phyloP scores from a whole-genome alignment of 1,140 invertebrate genomes.

The Radopholus similis region DNA sequence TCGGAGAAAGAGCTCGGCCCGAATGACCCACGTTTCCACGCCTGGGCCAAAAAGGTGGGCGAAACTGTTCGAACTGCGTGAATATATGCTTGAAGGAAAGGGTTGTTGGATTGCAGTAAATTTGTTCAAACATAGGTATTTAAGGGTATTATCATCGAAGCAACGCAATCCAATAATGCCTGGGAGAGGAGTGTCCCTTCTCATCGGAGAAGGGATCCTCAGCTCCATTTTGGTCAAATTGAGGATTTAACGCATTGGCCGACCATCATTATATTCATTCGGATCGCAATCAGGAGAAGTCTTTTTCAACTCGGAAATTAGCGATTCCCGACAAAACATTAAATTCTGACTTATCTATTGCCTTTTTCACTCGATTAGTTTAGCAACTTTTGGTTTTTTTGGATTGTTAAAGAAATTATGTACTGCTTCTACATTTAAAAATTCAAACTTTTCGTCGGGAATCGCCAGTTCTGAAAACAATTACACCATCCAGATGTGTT shows the following conservation, averaged over 20 bases:
- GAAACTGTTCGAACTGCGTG: too few species aligned
- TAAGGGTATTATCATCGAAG: neutral
- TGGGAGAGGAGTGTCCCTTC: neutral
- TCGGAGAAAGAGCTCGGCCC: conserved; percentile 23
- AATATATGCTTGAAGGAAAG: too few species aligned
- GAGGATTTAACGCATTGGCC: neutral
- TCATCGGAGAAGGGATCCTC: neutral
- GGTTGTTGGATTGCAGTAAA: neutral
- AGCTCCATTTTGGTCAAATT: neutral
- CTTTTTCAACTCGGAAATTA: neutral
- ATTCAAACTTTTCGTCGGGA: neutral
- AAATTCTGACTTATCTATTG: too few species aligned
- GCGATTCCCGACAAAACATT: too few species aligned
- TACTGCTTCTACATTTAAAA: neutral
- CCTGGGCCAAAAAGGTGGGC: conserved; percentile 28
- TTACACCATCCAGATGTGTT: neutral
- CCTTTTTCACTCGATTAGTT: too few species aligned
- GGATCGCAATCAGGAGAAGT: neutral
- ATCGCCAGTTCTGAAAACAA: neutral
- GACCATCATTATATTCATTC: neutral
- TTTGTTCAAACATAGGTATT: neutral
- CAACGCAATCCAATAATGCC: too few species aligned
- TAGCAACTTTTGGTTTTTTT: too few species aligned
- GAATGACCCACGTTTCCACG: conserved; percentile 16
- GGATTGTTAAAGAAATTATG: neutral